Base-by-base conservation (phyloP, 2,888 invertebrate species). In the Lasioglossum zephyrum region DNA sequence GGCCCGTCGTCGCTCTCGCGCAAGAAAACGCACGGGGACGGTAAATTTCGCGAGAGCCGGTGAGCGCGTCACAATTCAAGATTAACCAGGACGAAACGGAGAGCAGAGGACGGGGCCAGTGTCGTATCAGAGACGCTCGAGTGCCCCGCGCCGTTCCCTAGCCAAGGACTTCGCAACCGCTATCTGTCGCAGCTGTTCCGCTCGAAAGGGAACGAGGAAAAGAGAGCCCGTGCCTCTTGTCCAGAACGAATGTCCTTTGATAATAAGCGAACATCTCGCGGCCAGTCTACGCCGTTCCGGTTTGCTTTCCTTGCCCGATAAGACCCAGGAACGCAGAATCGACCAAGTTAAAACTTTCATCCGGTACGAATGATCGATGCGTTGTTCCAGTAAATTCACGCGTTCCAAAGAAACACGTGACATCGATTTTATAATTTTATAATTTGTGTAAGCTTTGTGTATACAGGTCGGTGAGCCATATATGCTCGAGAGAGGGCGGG, bases 161-260 rank as follows among this genome's bases (percentile, higher is more conserved):
- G 53, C 53, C 53, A n/a, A 53, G 53, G 9, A 53, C 53, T 53
- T n/a, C 22, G 53, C 9, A 22, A 18, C 53, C 39, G 66, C 79
- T 88, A 86, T 88, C 88, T 84, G 84, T 81, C 82, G 78, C 76
- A 53, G 41, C 77, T 63, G 86, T 79, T 78, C 81, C 72, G 72
- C 73, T 77, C 47, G 73, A 60, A 75, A 79, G 53, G 69, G 57
- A 73, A 79, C 73, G 85, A 75, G 80, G 69, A 77, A 77, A 84
- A 79, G 78, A 44, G 49, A 26, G 66, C 26, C 76, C 77, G 83
- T 26, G 74, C 79, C 84, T 77, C 81, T 83, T 81, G 74, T 66
- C 79, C 86, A 91, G 91, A 92, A 92, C 90, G 91, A 92, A 92
- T 92, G 92, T 90, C 70, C 47, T 88, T 79, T 83, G 92, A 92